These are phyloP conservation scores for Hippolais icterina DNA, from an alignment of 2,113 vertebrate species.

Conservation along the genomic window DNA sequence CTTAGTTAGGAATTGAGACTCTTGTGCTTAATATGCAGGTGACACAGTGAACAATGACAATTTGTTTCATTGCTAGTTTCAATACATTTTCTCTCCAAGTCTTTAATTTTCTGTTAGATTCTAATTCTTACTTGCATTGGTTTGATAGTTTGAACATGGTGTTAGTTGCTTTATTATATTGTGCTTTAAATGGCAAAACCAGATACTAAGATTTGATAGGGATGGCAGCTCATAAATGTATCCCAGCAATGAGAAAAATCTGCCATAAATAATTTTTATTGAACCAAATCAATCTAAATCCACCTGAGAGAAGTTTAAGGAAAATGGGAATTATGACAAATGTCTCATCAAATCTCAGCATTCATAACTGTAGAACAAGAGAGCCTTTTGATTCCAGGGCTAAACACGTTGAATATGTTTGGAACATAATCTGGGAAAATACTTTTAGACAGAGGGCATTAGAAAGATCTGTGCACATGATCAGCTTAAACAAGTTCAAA, in stretches of 20 bases:
- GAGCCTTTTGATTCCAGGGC: constrained; percentile 41
- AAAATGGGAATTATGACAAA: background rate
- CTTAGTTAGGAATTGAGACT: background rate
- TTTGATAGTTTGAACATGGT: background rate
- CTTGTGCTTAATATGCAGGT: background rate
- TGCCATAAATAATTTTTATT: background rate
- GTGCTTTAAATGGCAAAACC: background rate
- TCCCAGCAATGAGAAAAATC: background rate
- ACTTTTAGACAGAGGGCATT: constrained; percentile 15
- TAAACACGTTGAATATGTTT: background rate
- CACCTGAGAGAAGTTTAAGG: background rate
- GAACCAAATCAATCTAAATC: constrained; percentile 9
- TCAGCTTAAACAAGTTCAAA: background rate
- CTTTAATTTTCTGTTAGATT: background rate
- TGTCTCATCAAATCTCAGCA: constrained; percentile 11
- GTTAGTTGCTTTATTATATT: background rate
- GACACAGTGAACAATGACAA: background rate
- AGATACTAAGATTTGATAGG: background rate
- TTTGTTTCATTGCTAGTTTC: background rate
- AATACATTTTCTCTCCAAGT: background rate
- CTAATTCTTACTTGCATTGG: background rate
- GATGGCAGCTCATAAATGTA: background rate
- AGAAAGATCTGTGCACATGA: constrained; percentile 32
- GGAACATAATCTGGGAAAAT: constrained; percentile 46
- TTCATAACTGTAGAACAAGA: constrained; percentile 25